Base-by-base conservation (phyloP, 2,797 vertebrate species). In the Nyctalus aviator region DNA sequence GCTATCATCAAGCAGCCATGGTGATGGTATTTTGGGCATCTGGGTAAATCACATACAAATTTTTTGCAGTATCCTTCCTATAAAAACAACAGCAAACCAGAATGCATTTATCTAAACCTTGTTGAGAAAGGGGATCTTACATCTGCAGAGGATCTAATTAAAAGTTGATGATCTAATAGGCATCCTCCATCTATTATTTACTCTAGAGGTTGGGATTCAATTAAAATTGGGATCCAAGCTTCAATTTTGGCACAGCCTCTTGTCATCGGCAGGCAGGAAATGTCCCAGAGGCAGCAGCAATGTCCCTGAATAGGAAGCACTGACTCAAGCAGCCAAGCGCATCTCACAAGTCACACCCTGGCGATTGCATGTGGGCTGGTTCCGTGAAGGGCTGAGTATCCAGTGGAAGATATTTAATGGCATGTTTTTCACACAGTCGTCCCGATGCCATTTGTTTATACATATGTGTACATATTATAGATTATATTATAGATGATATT, bases 81-180 rank as follows among this genome's bases (percentile, higher is more conserved):
- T 94, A 96, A 97, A 84, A 90, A 90, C 20, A 79, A 96, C 27
- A 97, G 98, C 97, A 97, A 98, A 98, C 97, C 75, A 96, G 94
- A 97, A 93, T 90, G 93, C 94, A 76, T 98, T 98, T 98, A 98
- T 98, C 98, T 66, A 66, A 66, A 97, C 93, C 95, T 81, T 64
- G 21, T 97, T 98, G 95, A 17, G 87, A 97, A 97, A 94, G 96
- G 95, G 93, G 97, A 97, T 94, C 97, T 94, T 94, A 92, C 57
- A 84, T 97, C 96, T 95, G 96, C 95, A 82, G 95, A 96, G 96
- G 93, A 98, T 98, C 98, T 98, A 98, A 98, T 98, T 98, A 98
- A 98, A 98, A 97, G 97, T 96, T 97, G 97, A 98, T 98, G 98
- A 98, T 98, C 98, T 98, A 98, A 98, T 97, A 97, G 98, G 98